Conservation (phyloP, 2,113 vertebrate species). For the Tauraco erythrolophus region DNA sequence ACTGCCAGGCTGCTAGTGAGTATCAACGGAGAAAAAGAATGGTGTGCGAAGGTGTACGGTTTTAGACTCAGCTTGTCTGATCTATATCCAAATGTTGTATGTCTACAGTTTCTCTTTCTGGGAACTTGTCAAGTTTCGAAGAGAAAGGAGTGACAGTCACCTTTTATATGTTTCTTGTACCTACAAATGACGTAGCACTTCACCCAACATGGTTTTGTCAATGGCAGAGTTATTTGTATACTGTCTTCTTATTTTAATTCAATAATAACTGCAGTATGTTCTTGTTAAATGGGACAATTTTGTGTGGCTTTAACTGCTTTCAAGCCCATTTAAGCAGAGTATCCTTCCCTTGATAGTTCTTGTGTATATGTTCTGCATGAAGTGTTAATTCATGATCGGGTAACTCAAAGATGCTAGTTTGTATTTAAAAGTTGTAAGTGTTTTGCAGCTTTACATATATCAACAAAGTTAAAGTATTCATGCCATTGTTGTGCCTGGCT, state of each 20-base stretch:
- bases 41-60: not conserved
- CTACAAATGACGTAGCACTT: not conserved
- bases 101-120: not conserved
- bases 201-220: not conserved
- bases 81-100: not conserved
- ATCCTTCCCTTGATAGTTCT: not conserved
- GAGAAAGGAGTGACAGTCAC: not conserved
- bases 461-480: not conserved
- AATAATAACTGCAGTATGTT: not conserved
- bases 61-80: not conserved
- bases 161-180: not conserved
- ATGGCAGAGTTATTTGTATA: not conserved
- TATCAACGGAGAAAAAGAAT: not conserved
- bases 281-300: not conserved
- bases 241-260: not conserved
- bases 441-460: not conserved
- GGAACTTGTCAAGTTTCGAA: not conserved
- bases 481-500: not conserved
- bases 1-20: constrained; percentile 82
- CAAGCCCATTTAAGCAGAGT: not conserved
- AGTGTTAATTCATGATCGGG: not conserved
- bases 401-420: not conserved
- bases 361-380: not conserved
- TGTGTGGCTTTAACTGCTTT: not conserved
- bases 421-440: not conserved